Evolutionary conservation across 2,113 vertebrate species (phyloP).

Genomic region (Callopanchax toddi): DNA sequence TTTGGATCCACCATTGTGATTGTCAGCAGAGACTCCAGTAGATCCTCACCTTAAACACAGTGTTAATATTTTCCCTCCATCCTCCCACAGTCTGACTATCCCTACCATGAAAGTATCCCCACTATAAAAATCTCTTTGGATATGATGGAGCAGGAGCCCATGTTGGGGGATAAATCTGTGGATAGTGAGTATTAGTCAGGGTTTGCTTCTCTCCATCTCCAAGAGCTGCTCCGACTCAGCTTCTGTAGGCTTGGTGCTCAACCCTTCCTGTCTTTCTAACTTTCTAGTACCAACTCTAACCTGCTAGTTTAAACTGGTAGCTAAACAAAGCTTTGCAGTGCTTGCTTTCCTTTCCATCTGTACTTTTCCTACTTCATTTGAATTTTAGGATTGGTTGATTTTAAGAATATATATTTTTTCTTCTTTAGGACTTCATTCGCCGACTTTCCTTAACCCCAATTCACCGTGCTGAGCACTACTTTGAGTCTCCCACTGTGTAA

Average conservation of each 20-base stretch:
- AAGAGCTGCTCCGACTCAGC: conserved; percentile 10
- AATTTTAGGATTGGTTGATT: not conserved
- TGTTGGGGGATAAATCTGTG: conserved; percentile 91
- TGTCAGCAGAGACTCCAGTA: conserved; percentile 19
- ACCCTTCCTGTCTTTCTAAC: not conserved
- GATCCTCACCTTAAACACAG: conserved; percentile 29
- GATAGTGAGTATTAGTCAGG: conserved; percentile 92
- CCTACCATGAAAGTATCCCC: conserved; percentile 93
- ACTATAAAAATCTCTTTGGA: conserved; percentile 99
- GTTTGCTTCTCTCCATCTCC: conserved; percentile 14
- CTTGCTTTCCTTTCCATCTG: not conserved
- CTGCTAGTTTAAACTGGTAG: conserved; percentile 2
- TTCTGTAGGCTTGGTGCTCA: not conserved
- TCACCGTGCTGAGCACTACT: conserved; percentile 90
- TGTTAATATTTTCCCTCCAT: conserved; percentile 74
- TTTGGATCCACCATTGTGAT: conserved; percentile 18
- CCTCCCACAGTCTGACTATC: conserved; percentile 95
- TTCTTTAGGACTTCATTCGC: conserved; percentile 82
- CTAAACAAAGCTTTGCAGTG: conserved; percentile 19
- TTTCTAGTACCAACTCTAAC: not conserved
- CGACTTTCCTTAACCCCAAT: conserved; percentile 88
- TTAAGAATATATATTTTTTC: conserved; percentile 14
- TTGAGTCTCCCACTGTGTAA: conserved; percentile 83
- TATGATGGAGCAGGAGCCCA: conserved; percentile 94
- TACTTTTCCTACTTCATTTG: not conserved